These are phyloP conservation scores for Brachyopa scutellaris DNA, from an alignment of 2,888 invertebrate genomes.

Conservation along the genomic window DNA sequence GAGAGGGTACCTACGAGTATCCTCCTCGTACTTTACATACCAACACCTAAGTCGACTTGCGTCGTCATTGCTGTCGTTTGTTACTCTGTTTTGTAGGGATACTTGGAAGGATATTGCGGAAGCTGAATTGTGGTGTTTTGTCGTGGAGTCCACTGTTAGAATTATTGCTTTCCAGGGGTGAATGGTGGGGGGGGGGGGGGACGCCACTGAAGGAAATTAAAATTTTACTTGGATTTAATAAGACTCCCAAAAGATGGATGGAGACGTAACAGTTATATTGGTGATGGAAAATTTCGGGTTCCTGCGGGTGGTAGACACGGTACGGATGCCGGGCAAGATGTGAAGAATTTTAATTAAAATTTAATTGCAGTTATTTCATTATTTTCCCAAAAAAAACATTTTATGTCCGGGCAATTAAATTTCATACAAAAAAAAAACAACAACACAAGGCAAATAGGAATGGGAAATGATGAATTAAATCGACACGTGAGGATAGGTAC, in stretches of 20 bases:
- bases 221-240: conserved; percentile 72
- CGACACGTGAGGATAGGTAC: not conserved
- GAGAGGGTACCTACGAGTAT: no score
- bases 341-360: conserved; percentile 71
- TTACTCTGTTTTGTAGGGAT: conserved; percentile 28
- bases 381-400: conserved; percentile 56
- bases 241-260: conserved; percentile 63
- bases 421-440: not conserved
- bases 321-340: conserved; percentile 32
- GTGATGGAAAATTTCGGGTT: conserved; percentile 39
- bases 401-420: conserved; percentile 63
- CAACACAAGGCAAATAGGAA: not conserved
- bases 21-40: no score
- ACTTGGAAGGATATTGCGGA: conserved; percentile 43
- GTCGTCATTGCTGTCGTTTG: not conserved
- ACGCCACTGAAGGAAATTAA: conserved; percentile 64
- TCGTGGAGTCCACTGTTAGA: conserved; percentile 41
- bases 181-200: not conserved
- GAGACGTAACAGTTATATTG: conserved; percentile 38
- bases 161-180: conserved; percentile 50
- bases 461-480: conserved; percentile 19
- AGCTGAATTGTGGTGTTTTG: conserved; percentile 16
- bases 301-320: not conserved
- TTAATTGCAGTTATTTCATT: conserved; percentile 71
- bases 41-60: no score